Evolutionary conservation across 2,888 invertebrate species (phyloP), one percentile per base, ranked within the genome.

Genomic region (Apotomis capreana): DNA sequence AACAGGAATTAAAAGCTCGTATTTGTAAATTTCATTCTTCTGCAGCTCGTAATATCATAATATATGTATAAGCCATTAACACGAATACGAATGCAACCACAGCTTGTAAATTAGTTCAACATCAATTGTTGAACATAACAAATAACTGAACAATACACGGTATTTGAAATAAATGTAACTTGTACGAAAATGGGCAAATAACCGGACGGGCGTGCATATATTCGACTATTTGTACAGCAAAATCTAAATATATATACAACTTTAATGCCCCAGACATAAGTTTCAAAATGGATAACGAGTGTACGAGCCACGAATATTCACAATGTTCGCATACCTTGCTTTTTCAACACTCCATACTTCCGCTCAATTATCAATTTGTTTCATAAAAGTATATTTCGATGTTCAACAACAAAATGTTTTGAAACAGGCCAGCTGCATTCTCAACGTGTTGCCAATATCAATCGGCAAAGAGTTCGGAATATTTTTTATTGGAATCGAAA

Each of bases 311-410:
- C 63, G 58, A 52, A 72, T 68, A 68, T 68, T 69, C 68, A 63
- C 62, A 72, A 62, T 72, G 72, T 72, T 72, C 52, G 54, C 68
- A 72, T 62, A 13, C 59, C 58, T 51, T 57, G 52, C 58, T 26
- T 58, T 68, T 72, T 68, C 62, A 62, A 44, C 62, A 62, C 36
- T 61, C 58, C 62, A 68, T 63, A 46, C 49, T 61, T 68, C 62
- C 58, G 61, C 36, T 72, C 58, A 57, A 57, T 63, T 68, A 58
- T 68, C 52, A 46, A 52, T 72, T 72, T 72, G 46, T 58, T 54
- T 44, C 44, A 58, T 37, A 37, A 37, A 49, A 58, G 58, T 68
- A 44, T 58, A 68, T 49, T 62, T 72, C 6, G 36, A 10, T 37
- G 12, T 52, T 55, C 6, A 40, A 40, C 6, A 58, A 26, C 57